Evolutionary conservation across 2,113 vertebrate genomes (phyloP).

Genomic region (Albula glossodonta): DNA sequence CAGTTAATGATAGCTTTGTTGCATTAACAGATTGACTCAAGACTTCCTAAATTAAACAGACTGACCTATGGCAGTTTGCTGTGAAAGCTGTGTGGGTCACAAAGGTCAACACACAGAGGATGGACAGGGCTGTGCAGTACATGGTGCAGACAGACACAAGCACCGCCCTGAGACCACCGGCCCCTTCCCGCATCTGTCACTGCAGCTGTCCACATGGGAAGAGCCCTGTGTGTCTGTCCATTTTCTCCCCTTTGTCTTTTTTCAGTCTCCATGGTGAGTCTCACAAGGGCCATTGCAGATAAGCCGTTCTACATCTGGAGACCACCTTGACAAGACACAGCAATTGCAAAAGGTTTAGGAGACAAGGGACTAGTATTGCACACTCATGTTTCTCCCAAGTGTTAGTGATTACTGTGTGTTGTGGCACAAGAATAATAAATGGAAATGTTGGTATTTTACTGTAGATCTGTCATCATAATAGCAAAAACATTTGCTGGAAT

Average conservation of each 20-base stretch:
- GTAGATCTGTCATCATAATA: background rate
- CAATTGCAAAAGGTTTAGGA: background rate
- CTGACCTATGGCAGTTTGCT: constrained; percentile 45
- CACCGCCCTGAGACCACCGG: background rate
- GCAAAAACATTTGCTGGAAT: background rate
- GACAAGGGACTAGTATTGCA: background rate
- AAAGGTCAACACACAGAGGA: constrained; percentile 40
- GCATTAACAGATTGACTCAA: constrained; percentile 57
- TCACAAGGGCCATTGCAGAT: background rate
- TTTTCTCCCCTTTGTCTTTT: background rate
- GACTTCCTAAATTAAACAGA: constrained; percentile 49
- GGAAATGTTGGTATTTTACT: background rate
- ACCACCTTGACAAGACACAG: background rate
- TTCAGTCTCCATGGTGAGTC: background rate
- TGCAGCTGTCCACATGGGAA: background rate
- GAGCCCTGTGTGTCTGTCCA: background rate
- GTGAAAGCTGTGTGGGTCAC: constrained; percentile 19
- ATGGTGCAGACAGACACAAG: background rate
- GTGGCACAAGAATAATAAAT: background rate
- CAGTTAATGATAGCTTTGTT: constrained; percentile 55
- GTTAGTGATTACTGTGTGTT: background rate
- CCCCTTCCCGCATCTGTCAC: background rate
- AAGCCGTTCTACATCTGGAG: background rate
- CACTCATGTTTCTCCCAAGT: background rate
- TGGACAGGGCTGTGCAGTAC: constrained; percentile 15